phyloP scores from a whole-genome alignment of 2,113 vertebrate species.

The Oreochromis niloticus region DNA sequence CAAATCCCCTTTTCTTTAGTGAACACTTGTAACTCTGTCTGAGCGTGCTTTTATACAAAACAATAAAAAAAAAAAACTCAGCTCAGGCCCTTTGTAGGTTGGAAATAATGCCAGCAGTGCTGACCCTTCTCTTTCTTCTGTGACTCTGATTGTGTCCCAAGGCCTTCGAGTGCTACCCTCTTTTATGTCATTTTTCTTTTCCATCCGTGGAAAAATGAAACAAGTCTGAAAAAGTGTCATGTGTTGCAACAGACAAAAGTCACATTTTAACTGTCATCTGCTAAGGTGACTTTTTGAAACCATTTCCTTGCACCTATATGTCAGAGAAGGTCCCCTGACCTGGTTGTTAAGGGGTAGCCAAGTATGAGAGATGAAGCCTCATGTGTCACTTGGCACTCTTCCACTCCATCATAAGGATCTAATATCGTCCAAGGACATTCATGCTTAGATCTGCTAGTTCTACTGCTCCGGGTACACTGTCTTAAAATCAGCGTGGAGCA shows the following conservation, averaged over 20 bases:
- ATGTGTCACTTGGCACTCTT: conserved; percentile 55
- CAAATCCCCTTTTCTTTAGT: neutral
- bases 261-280: conserved; percentile 33
- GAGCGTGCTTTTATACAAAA: neutral
- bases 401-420: conserved; percentile 61
- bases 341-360: conserved; percentile 47
- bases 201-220: neutral
- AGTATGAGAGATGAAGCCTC: conserved; percentile 57
- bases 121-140: neutral
- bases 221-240: neutral
- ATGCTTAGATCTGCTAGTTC: conserved; percentile 7
- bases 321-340: conserved; percentile 56
- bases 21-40: neutral
- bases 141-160: neutral
- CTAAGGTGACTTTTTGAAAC: conserved; percentile 65
- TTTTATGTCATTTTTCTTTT: conserved; percentile 16
- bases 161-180: neutral
- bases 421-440: conserved; percentile 60
- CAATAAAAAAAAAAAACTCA: neutral
- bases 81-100: neutral
- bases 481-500: neutral
- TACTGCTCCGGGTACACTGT: neutral
- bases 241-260: conserved; percentile 1
- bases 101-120: neutral
- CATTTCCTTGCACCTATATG: conserved; percentile 17